Base-by-base conservation (phyloP, 2,113 vertebrate species). In the Triplophysa rosa region DNA sequence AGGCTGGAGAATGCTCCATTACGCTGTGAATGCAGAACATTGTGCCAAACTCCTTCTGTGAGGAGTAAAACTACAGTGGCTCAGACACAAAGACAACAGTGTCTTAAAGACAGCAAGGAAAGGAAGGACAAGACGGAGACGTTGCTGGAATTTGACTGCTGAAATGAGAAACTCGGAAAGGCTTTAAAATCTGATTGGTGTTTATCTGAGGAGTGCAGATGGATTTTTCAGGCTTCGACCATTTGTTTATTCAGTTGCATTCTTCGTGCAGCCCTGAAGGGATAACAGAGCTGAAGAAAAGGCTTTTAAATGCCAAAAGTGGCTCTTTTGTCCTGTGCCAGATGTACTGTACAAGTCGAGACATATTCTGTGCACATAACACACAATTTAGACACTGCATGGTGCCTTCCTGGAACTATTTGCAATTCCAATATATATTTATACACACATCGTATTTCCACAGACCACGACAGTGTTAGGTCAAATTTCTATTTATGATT, bases 51-150 rank as follows among this genome's bases (percentile, higher is more conserved):
- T 79, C 69, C 65, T 54, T 80, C 72, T 80, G 75, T 71, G 64
- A 81, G 76, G 81, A 87, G 87, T 84, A 87, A 81, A 82, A 87
- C 69, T 82, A 86, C 73, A 81, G 80, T 49, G 84, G 78, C 84
- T 65, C 62, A 24, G 65, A 85, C 81, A 90, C 87, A 91, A 89
- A 87, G 85, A 83, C 83, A 78, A 61, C 74, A 83, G 77, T 89
- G 87, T 91, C 79, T 82, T n/a, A 54, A 77, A 40, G 59, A 64
- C 70, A 74, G 54, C 45, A 72, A 69, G 67, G 77, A 75, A 65
- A 72, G 71, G 11, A 59, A 45, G 75, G 77, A 37, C 21, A 59
- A 70, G 14, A 12, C 49, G 47, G 70, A 67, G 42, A 79, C 73
- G 58, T 73, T 76, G 69, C 73, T 71, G 56, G 52, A 78, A 74